Base-by-base conservation (phyloP, 2,797 vertebrate species). In the Lutjanus argentimaculatus region DNA sequence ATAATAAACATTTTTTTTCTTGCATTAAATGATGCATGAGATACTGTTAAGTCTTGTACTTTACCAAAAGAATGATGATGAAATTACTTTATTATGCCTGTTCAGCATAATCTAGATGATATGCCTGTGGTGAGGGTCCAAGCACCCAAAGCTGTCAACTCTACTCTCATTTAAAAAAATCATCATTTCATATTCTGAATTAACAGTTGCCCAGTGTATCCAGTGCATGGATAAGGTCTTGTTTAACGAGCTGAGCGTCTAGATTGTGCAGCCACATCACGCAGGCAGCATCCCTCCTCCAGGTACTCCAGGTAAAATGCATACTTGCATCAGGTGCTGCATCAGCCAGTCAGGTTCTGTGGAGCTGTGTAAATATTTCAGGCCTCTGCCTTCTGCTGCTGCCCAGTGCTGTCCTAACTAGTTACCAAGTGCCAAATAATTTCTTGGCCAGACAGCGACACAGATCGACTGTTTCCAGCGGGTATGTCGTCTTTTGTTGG, bases 361-460 rank as follows among this genome's bases (percentile, higher is more conserved):
- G 73, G 25, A 75, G 62, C 51, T 43, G 69, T 67, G 80, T 90
- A 61, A 90, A 91, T 90, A 82, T 87, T 90, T 91, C 80, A 88
- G 62, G 72, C 25, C 67, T 82, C 57, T 79, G 69, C 72, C 68
- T 81, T 78, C 78, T 81, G 63, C 67, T 81, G 63, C 67, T 82
- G 66, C 74, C 45, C 55, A 49, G 16, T 69, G 72, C 77, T 64
- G 48, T 77, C 51, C 56, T 63, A 84, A 85, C 30, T 36, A 36
- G 86, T 85, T 67, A 66, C 19, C 45, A 75, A n/a, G 66, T 68
- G 80, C 61, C 80, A 75, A 76, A 88, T 69, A 8, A 82, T 76
- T 80, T 88, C 80, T 85, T 85, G 79, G 79, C 78, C 68, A 74
- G 69, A 77, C 43, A 69, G 63, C 2, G 30, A 74, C 36, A 42